Evolutionary conservation across 2,888 invertebrate genomes (phyloP).

Genomic region (Noctua comes): DNA sequence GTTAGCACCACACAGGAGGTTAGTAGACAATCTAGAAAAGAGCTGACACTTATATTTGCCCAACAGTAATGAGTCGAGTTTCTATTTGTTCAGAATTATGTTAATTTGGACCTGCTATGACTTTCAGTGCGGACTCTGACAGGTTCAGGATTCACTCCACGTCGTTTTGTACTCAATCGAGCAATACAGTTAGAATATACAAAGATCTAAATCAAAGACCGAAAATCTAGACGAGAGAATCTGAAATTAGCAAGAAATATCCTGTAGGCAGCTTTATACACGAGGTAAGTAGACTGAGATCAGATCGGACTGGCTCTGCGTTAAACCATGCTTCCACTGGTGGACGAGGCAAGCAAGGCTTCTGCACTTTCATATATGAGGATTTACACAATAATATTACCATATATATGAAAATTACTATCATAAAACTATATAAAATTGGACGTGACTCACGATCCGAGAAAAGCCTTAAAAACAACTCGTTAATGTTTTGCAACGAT

Average conservation of each 20-base stretch:
- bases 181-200: not conserved
- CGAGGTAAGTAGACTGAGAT: not conserved
- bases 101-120: too few species aligned
- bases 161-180: not conserved
- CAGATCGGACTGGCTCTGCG: not conserved
- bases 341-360: not conserved
- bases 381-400: constrained; percentile 17
- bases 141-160: not conserved
- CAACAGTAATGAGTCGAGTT: too few species aligned
- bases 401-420: constrained; percentile 43
- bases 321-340: not conserved
- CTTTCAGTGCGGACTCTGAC: not conserved
- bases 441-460: constrained; percentile 50
- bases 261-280: not conserved
- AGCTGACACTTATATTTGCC: too few species aligned
- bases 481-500: constrained; percentile 19
- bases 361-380: constrained; percentile 6
- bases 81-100: too few species aligned
- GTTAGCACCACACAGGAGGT: not conserved
- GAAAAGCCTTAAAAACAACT: constrained; percentile 38
- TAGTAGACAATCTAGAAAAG: not conserved
- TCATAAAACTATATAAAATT: constrained; percentile 47
- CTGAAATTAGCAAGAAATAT: not conserved
- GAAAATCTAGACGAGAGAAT: not conserved
- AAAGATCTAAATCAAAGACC: not conserved